Conservation (phyloP, 2,888 invertebrate species). For the Drosophila recens region DNA sequence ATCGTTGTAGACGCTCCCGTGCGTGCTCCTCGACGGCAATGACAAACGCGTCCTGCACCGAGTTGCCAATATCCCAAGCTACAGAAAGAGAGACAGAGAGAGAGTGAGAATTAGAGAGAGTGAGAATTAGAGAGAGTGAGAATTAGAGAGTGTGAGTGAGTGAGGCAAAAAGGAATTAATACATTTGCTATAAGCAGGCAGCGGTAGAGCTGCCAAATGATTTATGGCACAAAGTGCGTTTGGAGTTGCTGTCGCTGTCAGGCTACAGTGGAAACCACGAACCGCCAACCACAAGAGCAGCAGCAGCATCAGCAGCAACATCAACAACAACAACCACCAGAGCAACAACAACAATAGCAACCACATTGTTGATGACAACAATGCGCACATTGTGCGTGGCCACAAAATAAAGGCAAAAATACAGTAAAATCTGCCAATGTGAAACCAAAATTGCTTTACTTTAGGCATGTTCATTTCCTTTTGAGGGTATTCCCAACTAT, state of each 20-base stretch:
- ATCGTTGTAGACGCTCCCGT: conserved; percentile 94
- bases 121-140: neutral
- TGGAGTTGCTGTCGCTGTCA: conserved; percentile 44
- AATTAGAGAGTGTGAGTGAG: neutral
- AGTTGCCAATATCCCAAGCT: conserved; percentile 95
- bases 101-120: no score
- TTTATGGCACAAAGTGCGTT: conserved; percentile 47
- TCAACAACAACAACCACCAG: neutral
- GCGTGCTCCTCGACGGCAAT: conserved; percentile 99
- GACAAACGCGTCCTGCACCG: conserved; percentile 98
- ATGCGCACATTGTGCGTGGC: conserved; percentile 28
- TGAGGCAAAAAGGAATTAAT: conserved; percentile 28
- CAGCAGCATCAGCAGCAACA: conserved; percentile 15
- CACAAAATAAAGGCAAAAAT: conserved; percentile 3
- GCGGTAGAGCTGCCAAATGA: conserved; percentile 42
- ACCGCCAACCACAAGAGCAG: conserved; percentile 28
- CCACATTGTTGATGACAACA: conserved; percentile 17
- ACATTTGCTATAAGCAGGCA: conserved; percentile 38
- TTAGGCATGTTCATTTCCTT: neutral
- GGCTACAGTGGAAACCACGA: conserved; percentile 29
- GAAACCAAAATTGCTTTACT: neutral
- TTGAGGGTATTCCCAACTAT: neutral
- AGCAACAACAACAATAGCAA: conserved; percentile 11
- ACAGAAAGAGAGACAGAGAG: conserved; percentile 55
- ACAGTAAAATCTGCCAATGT: conserved; percentile 18